phyloP scores from a whole-genome alignment of 2,797 vertebrate species.

The Lepus oiostolus region DNA sequence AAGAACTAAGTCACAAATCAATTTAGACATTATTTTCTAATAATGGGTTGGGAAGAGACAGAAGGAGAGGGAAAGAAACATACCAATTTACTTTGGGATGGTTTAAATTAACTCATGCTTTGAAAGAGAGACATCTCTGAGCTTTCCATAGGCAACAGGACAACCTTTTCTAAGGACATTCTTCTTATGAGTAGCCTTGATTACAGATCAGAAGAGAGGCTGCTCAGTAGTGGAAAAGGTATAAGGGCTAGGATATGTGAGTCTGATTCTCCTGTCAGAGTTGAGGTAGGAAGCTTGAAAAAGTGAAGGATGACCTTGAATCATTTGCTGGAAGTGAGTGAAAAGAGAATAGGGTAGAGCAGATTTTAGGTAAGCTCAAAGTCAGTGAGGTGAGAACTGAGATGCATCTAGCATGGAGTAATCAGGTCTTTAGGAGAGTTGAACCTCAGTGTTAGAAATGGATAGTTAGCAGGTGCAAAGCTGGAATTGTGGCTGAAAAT shows the following conservation, averaged over 20 bases:
- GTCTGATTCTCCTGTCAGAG: background rate
- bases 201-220: background rate
- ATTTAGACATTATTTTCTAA: constrained; percentile 10
- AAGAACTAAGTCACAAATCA: background rate
- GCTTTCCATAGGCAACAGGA: background rate
- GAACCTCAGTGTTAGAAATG: background rate
- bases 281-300: background rate
- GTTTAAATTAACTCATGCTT: background rate
- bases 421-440: background rate
- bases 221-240: background rate
- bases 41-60: background rate
- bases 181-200: background rate
- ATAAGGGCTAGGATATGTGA: background rate
- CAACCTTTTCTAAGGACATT: background rate
- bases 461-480: background rate
- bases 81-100: background rate
- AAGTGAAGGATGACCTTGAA: background rate
- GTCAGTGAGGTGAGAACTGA: background rate
- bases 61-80: background rate
- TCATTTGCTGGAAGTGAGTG: background rate
- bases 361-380: background rate
- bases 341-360: background rate
- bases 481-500: background rate
- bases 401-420: background rate
- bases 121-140: background rate